Evolutionary conservation across 1,140 invertebrate genomes (phyloP), one percentile per base, ranked within the genome.

Genomic region (Homalodisca vitripennis): DNA sequence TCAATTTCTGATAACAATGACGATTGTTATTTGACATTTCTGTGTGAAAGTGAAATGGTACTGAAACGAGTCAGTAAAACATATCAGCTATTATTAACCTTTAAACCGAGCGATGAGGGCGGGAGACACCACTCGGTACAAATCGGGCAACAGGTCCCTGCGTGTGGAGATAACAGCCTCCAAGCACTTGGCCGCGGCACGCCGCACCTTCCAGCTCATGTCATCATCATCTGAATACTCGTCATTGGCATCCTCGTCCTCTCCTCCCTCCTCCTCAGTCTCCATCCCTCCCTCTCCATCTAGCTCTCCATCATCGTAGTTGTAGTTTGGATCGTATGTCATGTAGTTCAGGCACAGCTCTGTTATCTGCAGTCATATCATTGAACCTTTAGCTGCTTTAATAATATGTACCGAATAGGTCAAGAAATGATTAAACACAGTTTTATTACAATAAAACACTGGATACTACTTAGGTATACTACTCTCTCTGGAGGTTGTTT

Each of bases 211-310:
- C 98, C 98, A 99, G 68, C 94, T 97, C 92, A 99, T 97, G 79
- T 99, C 98, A 79, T 99, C 98, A 82, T 98, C 97, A 80, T 99
- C 97, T 41, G 95, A 98, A 78, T 98, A 99, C 72, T 96, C 95
- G 51, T 89, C 91, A 67, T 92, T 88, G 48, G 89, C 89, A 48
- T 86, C 91, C 69, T 92, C 89, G 17, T 92, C 87, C 34, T 86
- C 87, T 70, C 89, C 82, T 20, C 77, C 90, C 68, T 91, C 88
- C 34, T 92, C 88, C 73, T 89, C 89, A 22, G 86, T 89, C 71
- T 87, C 87, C 84, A 84, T 87, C 51, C 89, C 84, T 32, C 86
- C 85, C 68, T 88, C 86, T 47, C 82, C 84, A 71, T 86, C 85
- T 60, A 85, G 85, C 51, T 85, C 84, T 71, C 90, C 90, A 75